Conservation (phyloP, 2,113 vertebrate genomes). For the Toxotes jaculatrix region DNA sequence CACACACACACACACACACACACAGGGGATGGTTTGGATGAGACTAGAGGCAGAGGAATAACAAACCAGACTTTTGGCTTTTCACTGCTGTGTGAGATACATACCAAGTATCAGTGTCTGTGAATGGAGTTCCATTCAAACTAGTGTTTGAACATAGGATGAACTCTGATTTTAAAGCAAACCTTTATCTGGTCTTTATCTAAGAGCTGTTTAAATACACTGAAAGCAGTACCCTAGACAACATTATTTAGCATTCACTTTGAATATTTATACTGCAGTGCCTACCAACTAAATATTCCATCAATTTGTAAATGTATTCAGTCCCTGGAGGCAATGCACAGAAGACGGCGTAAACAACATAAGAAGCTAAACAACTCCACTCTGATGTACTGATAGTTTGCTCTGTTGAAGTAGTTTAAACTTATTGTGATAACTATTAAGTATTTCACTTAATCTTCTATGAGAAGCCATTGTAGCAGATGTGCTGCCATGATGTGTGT, state of each 20-base stretch:
- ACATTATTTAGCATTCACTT: slow-evolving; percentile 65
- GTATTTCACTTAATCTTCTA: neutral
- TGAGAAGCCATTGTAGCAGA: neutral
- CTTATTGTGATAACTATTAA: neutral
- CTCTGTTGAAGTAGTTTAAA: neutral
- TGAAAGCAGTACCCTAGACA: slow-evolving; percentile 29
- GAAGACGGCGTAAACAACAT: slow-evolving; percentile 51
- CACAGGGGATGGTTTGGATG: neutral
- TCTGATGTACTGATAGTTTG: slow-evolving; percentile 33
- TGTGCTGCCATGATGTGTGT: too few relatives aligned
- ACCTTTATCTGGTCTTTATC: neutral
- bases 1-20: too few relatives aligned
- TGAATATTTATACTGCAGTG: slow-evolving; percentile 55
- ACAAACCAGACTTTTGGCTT: slow-evolving; percentile 14
- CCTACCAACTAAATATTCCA: slow-evolving; percentile 62
- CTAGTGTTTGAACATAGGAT: neutral
- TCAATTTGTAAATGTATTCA: slow-evolving; percentile 61
- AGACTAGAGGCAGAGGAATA: neutral
- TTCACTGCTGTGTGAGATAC: slow-evolving; percentile 25
- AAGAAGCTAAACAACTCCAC: slow-evolving; percentile 9
- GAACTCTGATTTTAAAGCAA: slow-evolving; percentile 9
- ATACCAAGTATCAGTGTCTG: slow-evolving; percentile 9
- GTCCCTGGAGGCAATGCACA: slow-evolving; percentile 45
- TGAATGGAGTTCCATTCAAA: neutral
- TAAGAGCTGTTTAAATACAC: neutral